These are phyloP conservation scores for Penaeus chinensis DNA, from an alignment of 1,140 invertebrate genomes.

Conservation along the genomic window DNA sequence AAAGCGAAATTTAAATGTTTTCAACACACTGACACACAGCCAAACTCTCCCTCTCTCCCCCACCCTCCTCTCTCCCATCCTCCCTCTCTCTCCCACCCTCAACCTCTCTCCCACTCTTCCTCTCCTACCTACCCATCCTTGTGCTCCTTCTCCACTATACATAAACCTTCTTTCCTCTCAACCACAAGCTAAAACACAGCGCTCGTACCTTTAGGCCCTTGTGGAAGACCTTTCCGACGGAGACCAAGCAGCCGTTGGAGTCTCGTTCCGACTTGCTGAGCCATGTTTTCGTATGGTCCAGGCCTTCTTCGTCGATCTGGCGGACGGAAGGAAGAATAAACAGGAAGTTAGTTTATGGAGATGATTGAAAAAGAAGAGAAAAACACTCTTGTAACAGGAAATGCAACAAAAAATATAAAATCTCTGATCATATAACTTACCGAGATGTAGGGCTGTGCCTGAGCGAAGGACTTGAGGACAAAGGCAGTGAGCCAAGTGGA, in stretches of 20 bases:
- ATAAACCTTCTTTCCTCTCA: no score
- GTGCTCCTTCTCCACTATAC: no score
- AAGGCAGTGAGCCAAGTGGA: constrained; percentile 89
- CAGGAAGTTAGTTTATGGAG: no score
- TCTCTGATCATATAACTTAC: constrained; percentile 73
- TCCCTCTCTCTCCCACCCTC: no score
- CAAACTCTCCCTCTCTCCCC: no score
- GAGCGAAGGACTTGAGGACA: constrained; percentile 79
- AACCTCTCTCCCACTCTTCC: no score
- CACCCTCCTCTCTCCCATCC: no score
- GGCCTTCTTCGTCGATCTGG: background rate
- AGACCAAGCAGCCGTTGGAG: constrained; percentile 69
- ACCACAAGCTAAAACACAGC: no score
- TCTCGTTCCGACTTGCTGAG: constrained; percentile 65
- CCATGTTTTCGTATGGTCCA: background rate
- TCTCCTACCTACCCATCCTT: no score
- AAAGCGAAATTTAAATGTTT: background rate
- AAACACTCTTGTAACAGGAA: no score
- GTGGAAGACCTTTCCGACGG: constrained; percentile 70
- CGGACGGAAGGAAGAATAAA: background rate
- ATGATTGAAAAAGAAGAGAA: no score
- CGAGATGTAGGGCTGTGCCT: constrained; percentile 75
- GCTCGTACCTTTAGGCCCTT: constrained; percentile 56
- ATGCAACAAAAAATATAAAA: constrained; percentile 67
- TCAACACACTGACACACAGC: no score